Percentiles rank a stretch among this genome's conserved stretches.
Conservation (phyloP, 2,113 vertebrate genomes). For the Argyrosomus japonicus region DNA sequence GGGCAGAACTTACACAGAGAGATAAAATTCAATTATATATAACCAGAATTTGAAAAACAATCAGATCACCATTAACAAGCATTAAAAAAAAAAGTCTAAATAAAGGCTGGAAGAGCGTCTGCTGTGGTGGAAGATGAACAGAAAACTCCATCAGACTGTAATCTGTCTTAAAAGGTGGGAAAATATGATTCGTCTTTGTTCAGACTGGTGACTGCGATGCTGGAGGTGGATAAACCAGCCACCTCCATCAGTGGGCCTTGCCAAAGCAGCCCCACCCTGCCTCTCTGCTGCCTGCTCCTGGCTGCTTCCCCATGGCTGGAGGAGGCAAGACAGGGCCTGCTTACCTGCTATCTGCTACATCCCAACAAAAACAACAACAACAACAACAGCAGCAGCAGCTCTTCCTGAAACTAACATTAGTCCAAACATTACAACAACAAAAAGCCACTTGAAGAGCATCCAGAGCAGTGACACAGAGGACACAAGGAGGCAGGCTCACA, state of each 20-base stretch:
- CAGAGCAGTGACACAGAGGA: neutral
- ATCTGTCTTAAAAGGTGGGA: too few species aligned
- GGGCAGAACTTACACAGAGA: neutral
- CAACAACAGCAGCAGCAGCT: neutral
- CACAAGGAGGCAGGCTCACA: neutral
- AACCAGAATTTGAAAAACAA: neutral
- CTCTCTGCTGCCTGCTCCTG: constrained; percentile 25
- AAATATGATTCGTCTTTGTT: constrained; percentile 31
- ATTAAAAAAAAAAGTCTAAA: neutral
- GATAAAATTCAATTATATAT: neutral
- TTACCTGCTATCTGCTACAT: constrained; percentile 39
- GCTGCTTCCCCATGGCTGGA: neutral
- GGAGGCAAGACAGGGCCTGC: constrained; percentile 48
- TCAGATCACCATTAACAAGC: neutral
- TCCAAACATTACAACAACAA: neutral
- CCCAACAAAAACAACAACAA: constrained; percentile 5
- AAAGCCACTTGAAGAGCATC: neutral
- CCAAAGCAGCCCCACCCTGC: constrained; percentile 73
- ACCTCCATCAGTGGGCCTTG: constrained; percentile 48
- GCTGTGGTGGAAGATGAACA: neutral
- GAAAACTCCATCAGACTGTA: neutral
- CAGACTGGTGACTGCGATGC: neutral
- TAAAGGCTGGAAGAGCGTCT: neutral
- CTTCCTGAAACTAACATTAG: neutral
- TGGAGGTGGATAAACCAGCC: too few species aligned